Percentiles rank a stretch among this genome's conserved stretches.
Evolutionary conservation across 2,797 vertebrate genomes (phyloP).

Genomic region (Danio albolineatus): DNA sequence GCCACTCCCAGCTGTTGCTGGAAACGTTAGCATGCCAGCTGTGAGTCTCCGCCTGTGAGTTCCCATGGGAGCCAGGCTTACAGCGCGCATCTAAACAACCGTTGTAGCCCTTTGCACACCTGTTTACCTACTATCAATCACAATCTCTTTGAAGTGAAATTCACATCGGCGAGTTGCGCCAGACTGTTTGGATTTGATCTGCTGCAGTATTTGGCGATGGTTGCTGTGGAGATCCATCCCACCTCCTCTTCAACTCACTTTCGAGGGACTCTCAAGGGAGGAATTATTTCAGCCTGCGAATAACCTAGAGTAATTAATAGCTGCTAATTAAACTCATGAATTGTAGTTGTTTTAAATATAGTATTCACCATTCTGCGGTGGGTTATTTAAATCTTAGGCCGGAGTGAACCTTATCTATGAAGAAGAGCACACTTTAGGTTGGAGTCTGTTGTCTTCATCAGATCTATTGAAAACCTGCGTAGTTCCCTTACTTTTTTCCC

Average conservation of each 20-base stretch:
- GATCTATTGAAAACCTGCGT: constrained; percentile 5
- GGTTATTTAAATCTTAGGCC: constrained; percentile 15
- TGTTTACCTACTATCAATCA: constrained; percentile 46
- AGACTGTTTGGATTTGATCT: constrained; percentile 16
- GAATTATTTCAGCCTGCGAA: constrained; percentile 28
- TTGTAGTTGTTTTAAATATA: constrained; percentile 21
- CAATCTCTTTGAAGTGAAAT: constrained; percentile 41
- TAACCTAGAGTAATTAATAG: constrained; percentile 26
- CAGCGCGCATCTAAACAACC: constrained; percentile 27
- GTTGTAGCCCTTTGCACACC: constrained; percentile 41
- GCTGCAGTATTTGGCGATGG: constrained; percentile 11
- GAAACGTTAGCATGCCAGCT: constrained; percentile 51
- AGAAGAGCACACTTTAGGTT: background rate
- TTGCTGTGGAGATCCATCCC: constrained; percentile 31
- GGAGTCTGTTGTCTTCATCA: background rate
- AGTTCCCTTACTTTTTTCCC: background rate
- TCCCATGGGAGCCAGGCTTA: constrained; percentile 32
- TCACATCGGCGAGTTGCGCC: constrained; percentile 33
- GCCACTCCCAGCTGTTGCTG: constrained; percentile 42
- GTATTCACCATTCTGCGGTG: constrained; percentile 15
- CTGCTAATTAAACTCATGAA: constrained; percentile 33
- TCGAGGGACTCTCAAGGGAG: constrained; percentile 34
- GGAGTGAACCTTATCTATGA: background rate
- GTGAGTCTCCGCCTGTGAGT: constrained; percentile 14
- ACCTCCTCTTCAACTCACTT: background rate